Evolutionary conservation across 2,888 invertebrate genomes (phyloP).

Genomic region (Cinara cedri): DNA sequence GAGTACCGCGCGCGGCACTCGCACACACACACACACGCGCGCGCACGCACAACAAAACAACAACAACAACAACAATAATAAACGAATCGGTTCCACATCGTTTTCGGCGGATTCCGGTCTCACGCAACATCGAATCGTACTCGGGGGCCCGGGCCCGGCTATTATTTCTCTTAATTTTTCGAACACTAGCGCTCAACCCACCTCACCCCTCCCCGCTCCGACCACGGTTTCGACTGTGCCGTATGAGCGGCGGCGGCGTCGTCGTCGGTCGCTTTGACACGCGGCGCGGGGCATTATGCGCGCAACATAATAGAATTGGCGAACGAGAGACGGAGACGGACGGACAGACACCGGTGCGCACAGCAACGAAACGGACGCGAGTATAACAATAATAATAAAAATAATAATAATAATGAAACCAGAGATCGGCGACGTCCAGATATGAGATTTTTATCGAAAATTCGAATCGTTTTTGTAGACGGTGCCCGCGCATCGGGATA

Average conservation of each 20-base stretch:
- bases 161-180: conserved; percentile 56
- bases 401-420: conserved; percentile 54
- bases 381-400: conserved; percentile 43
- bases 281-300: not conserved
- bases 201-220: too few species aligned
- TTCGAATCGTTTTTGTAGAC: conserved; percentile 43
- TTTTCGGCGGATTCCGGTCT: conserved; percentile 53
- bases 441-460: conserved; percentile 53
- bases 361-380: conserved; percentile 31
- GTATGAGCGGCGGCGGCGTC: conserved; percentile 15
- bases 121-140: conserved; percentile 53
- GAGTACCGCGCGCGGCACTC: not conserved
- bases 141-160: not conserved
- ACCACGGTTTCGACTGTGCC: not conserved
- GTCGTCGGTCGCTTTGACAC: conserved; percentile 53
- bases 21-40: not conserved
- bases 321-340: not conserved
- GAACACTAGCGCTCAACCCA: conserved; percentile 18
- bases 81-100: conserved; percentile 41
- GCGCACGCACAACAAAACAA: too few species aligned
- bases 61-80: conserved; percentile 17
- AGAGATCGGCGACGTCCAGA: conserved; percentile 25
- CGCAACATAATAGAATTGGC: conserved; percentile 22
- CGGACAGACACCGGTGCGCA: not conserved
- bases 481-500: not conserved